These are phyloP conservation scores for Danio rerio DNA, from an alignment of 2,113 vertebrate species.

Conservation along the genomic window DNA sequence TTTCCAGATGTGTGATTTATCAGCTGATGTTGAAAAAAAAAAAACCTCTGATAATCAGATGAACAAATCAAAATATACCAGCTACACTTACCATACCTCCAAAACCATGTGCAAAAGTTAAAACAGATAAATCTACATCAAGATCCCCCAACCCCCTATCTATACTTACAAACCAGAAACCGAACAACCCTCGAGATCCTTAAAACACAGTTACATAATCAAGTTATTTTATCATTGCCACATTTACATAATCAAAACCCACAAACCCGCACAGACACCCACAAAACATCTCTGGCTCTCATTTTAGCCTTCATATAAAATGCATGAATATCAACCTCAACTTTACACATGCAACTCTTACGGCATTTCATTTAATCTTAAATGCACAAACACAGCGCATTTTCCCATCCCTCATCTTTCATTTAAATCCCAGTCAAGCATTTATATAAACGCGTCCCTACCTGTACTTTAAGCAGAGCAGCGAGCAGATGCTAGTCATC, in stretches of 20 bases:
- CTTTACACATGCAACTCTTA: not conserved
- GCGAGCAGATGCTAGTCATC: constrained; percentile 77
- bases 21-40: not conserved
- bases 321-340: not conserved
- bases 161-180: no score
- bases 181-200: not conserved
- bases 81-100: no score
- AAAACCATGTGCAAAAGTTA: not conserved
- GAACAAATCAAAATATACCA: not conserved
- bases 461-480: constrained; percentile 79
- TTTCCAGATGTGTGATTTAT: not conserved
- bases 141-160: no score
- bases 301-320: not conserved
- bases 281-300: not conserved
- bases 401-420: not conserved
- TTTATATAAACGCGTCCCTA: constrained; percentile 60
- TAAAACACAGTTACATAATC: constrained; percentile 1
- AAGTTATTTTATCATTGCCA: not conserved
- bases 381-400: not conserved
- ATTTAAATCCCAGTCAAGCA: constrained; percentile 9
- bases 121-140: no score
- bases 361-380: not conserved
- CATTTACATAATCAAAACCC: not conserved
- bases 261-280: not conserved
- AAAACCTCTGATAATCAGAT: not conserved